Evolutionary conservation across 2,888 invertebrate species (phyloP).

Genomic region (Neelides folsomi): DNA sequence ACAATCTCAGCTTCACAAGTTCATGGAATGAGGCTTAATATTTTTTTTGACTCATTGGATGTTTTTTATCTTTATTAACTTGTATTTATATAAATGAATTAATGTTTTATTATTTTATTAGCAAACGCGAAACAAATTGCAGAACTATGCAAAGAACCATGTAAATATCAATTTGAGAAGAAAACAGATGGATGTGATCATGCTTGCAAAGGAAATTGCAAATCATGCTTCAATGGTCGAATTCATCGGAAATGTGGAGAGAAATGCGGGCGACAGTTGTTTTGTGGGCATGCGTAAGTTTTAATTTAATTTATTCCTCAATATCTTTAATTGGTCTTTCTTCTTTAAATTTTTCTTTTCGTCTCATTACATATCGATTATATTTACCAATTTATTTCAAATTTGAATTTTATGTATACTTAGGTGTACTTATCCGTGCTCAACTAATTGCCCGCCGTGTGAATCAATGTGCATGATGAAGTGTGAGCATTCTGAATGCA

Average conservation of each 20-base stretch:
- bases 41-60: no score
- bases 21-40: no score
- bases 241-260: slow-evolving; percentile 47
- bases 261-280: slow-evolving; percentile 45
- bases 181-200: slow-evolving; percentile 10
- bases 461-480: slow-evolving; percentile 17
- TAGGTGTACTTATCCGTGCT: slow-evolving; percentile 34
- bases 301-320: not conserved
- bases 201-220: slow-evolving; percentile 37
- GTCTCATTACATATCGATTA: no score
- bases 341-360: slow-evolving; percentile 1
- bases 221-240: slow-evolving; percentile 45
- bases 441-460: slow-evolving; percentile 35
- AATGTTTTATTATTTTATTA: slow-evolving; percentile 1
- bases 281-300: slow-evolving; percentile 50
- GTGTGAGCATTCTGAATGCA: slow-evolving; percentile 26
- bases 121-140: slow-evolving; percentile 34
- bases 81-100: not conserved
- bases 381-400: no score
- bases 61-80: no score
- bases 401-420: no score
- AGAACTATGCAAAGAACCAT: slow-evolving; percentile 14
- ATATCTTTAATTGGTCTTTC: not conserved
- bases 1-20: no score
- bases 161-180: slow-evolving; percentile 8